Percentiles rank a stretch among this genome's conserved stretches.
These are phyloP conservation scores for Cartodere bifasciata DNA, from an alignment of 2,888 invertebrate genomes.

Conservation along the genomic window DNA sequence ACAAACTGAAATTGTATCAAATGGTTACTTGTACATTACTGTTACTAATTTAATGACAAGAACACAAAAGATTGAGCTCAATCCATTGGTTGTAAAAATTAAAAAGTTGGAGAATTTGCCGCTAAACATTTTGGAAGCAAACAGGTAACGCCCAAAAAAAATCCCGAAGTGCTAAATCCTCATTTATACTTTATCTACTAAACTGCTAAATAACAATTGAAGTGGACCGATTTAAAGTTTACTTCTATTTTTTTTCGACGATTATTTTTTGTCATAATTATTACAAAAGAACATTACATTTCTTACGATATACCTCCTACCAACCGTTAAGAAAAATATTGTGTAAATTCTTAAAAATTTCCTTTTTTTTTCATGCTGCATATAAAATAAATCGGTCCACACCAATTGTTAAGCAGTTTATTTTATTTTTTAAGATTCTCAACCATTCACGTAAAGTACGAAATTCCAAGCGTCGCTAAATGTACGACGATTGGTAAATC, in stretches of 20 bases:
- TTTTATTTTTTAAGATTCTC: constrained; percentile 4
- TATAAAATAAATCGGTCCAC: too few relatives aligned
- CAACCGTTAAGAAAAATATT: too few relatives aligned
- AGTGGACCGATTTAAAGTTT: too few relatives aligned
- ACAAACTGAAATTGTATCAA: neutral
- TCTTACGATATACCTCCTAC: too few relatives aligned
- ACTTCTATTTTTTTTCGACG: too few relatives aligned
- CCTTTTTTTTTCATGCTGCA: too few relatives aligned
- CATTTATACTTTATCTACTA: neutral
- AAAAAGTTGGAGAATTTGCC: constrained; percentile 19
- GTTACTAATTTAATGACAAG: constrained; percentile 17
- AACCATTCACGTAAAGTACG: constrained; percentile 6
- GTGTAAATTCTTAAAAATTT: too few relatives aligned
- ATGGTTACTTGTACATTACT: constrained; percentile 12
- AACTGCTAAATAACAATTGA: too few relatives aligned
- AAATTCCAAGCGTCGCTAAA: constrained; percentile 7
- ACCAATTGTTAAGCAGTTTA: too few relatives aligned
- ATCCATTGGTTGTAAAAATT: constrained; percentile 21
- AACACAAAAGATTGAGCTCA: constrained; percentile 19
- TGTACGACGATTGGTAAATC: constrained; percentile 7
- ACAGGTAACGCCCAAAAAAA: constrained; percentile 8
- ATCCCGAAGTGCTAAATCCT: neutral
- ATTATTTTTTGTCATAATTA: too few relatives aligned
- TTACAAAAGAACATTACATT: too few relatives aligned
- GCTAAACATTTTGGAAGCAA: constrained; percentile 12